phyloP scores from a whole-genome alignment of 2,797 vertebrate genomes.

The Glyptemys insculpta region DNA sequence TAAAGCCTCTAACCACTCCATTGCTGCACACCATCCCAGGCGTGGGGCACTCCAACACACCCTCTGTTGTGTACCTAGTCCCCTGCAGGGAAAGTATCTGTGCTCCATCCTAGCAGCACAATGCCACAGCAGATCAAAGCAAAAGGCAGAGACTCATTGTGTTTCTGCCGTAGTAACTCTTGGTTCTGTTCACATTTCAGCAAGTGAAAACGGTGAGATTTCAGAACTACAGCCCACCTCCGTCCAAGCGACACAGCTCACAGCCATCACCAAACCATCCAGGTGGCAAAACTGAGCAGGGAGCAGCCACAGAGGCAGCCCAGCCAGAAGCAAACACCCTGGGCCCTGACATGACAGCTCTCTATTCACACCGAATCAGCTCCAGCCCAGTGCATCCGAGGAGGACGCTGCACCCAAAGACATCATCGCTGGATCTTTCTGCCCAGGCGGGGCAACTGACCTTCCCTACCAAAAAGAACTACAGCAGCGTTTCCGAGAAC shows the following conservation, averaged over 20 bases:
- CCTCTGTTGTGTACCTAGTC: rapidly evolving
- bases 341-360: conserved; percentile 77
- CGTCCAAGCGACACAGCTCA: conserved; percentile 82
- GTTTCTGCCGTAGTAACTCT: background rate
- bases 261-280: conserved; percentile 75
- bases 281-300: conserved; percentile 71
- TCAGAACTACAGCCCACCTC: conserved; percentile 88
- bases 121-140: background rate
- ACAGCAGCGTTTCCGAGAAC: conserved; percentile 73
- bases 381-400: conserved; percentile 86
- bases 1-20: background rate
- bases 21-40: rapidly evolving
- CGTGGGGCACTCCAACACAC: background rate
- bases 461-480: conserved; percentile 88
- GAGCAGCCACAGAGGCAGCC: conserved; percentile 56
- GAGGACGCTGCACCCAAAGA: conserved; percentile 81
- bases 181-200: conserved; percentile 77
- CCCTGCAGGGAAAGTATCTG: rapidly evolving
- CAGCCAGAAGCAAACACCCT: conserved; percentile 82
- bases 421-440: conserved; percentile 72
- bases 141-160: background rate
- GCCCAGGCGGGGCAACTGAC: conserved; percentile 72
- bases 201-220: conserved; percentile 95
- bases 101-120: background rate
- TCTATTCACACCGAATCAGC: conserved; percentile 84